A percentile compares a stretch with the other conserved stretches of the same genome.
phyloP scores from a whole-genome alignment of 2,888 invertebrate species.

The Apamea crenata region DNA sequence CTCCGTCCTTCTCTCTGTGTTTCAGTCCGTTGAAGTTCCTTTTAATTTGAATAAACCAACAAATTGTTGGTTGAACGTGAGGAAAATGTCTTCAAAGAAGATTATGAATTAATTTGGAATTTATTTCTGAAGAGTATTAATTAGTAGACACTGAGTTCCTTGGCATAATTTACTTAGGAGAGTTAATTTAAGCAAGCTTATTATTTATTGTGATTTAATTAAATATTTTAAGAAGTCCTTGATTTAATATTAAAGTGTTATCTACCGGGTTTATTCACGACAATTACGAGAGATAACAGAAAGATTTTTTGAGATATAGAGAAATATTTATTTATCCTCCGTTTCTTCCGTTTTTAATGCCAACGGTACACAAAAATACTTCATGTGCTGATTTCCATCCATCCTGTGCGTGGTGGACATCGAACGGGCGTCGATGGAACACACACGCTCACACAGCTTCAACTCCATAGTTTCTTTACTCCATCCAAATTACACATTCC shows the following conservation, averaged over 20 bases:
- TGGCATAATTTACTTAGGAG: slow-evolving; percentile 29
- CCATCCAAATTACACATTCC: no score
- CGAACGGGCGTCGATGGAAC: no score
- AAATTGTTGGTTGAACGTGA: slow-evolving; percentile 25
- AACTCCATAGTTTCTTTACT: no score
- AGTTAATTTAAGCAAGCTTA: slow-evolving; percentile 34
- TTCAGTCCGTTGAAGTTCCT: neutral
- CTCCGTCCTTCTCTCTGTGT: neutral
- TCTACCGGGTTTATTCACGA: neutral
- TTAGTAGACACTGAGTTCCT: slow-evolving; percentile 31
- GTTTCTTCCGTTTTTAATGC: no score
- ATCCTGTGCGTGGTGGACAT: no score
- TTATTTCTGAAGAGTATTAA: slow-evolving; percentile 30
- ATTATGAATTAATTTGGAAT: slow-evolving; percentile 38
- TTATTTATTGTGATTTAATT: slow-evolving; percentile 19
- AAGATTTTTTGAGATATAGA: neutral
- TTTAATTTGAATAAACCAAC: slow-evolving; percentile 11
- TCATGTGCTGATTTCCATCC: no score
- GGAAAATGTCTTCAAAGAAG: neutral
- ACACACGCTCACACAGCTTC: no score
- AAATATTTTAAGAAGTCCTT: slow-evolving; percentile 17
- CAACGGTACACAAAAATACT: no score
- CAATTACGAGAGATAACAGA: no score
- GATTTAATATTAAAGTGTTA: neutral
- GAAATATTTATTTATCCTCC: neutral